phyloP scores from a whole-genome alignment of 2,113 vertebrate genomes.

The Loxodonta africana region DNA sequence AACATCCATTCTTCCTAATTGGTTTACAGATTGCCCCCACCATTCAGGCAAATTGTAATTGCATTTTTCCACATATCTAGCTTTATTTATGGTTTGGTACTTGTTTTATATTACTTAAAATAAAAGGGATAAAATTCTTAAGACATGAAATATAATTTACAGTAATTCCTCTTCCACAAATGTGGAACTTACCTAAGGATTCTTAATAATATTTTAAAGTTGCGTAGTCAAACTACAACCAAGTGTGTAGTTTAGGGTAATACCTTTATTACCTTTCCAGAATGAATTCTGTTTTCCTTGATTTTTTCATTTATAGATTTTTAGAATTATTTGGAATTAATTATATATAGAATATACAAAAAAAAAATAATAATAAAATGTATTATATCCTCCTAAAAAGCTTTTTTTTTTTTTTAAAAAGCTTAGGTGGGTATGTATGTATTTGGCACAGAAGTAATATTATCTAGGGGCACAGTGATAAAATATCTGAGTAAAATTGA shows the following conservation, averaged over 20 bases:
- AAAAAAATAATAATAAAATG: background rate
- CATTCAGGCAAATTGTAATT: slow-evolving; percentile 72
- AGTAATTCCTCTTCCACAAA: background rate
- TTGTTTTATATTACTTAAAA: slow-evolving; percentile 77
- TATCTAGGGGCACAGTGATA: background rate
- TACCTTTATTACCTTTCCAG: background rate
- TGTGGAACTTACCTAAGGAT: background rate
- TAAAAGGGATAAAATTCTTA: slow-evolving; percentile 65
- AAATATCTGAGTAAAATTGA: background rate
- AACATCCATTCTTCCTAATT: slow-evolving; percentile 81
- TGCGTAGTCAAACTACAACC: background rate
- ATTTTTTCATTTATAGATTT: background rate
- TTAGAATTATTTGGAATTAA: slow-evolving; percentile 36
- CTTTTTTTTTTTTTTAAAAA: too few species aligned
- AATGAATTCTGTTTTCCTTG: background rate
- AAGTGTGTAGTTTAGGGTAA: background rate
- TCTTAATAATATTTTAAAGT: background rate
- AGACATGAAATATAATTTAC: slow-evolving; percentile 64
- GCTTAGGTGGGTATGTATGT: background rate
- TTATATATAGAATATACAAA: slow-evolving; percentile 6
- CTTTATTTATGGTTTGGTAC: slow-evolving; percentile 78
- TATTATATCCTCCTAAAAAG: background rate
- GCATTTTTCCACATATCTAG: slow-evolving; percentile 74
- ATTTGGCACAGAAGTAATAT: background rate
- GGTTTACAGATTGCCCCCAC: slow-evolving; percentile 76